phyloP scores from a whole-genome alignment of 2,113 vertebrate genomes.

The Argyrosomus japonicus region DNA sequence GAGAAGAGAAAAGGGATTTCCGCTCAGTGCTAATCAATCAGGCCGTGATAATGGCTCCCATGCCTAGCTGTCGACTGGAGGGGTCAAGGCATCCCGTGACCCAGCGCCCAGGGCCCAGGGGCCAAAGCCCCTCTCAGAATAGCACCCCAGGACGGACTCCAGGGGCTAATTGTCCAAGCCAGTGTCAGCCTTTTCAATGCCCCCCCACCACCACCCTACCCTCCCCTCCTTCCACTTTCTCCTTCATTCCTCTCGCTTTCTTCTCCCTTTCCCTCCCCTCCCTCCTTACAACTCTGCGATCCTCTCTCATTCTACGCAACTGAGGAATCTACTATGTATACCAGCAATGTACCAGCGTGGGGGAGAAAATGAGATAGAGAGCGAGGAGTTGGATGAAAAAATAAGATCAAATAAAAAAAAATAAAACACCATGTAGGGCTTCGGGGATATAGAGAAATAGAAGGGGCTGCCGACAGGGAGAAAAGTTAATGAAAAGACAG shows the following conservation, averaged over 20 bases:
- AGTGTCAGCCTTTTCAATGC: slow-evolving; percentile 85
- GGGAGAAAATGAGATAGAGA: slow-evolving; percentile 16
- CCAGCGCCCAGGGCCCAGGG: slow-evolving; percentile 79
- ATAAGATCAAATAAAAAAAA: too few species aligned
- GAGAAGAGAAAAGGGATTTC: slow-evolving; percentile 84
- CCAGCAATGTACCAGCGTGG: slow-evolving; percentile 37
- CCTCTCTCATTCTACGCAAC: slow-evolving; percentile 60
- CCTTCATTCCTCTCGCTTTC: slow-evolving; percentile 66
- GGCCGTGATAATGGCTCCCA: slow-evolving; percentile 86
- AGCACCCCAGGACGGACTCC: slow-evolving; percentile 83
- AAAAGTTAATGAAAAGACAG: slow-evolving; percentile 54
- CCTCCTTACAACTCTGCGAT: slow-evolving; percentile 56
- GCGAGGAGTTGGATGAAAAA: slow-evolving; percentile 11
- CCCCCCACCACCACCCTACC: slow-evolving; percentile 41
- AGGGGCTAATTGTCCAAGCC: slow-evolving; percentile 85
- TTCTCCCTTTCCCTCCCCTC: slow-evolving; percentile 47
- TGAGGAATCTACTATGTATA: slow-evolving; percentile 56
- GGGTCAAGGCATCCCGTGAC: slow-evolving; percentile 87
- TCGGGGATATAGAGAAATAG: background rate
- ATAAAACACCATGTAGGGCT: background rate
- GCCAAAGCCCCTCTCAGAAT: slow-evolving; percentile 81
- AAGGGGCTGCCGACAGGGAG: background rate
- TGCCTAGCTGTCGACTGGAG: slow-evolving; percentile 84
- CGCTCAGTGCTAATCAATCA: slow-evolving; percentile 88
- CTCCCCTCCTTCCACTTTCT: slow-evolving; percentile 63